phyloP scores from a whole-genome alignment of 2,797 vertebrate species.

The Sciaenops ocellatus region DNA sequence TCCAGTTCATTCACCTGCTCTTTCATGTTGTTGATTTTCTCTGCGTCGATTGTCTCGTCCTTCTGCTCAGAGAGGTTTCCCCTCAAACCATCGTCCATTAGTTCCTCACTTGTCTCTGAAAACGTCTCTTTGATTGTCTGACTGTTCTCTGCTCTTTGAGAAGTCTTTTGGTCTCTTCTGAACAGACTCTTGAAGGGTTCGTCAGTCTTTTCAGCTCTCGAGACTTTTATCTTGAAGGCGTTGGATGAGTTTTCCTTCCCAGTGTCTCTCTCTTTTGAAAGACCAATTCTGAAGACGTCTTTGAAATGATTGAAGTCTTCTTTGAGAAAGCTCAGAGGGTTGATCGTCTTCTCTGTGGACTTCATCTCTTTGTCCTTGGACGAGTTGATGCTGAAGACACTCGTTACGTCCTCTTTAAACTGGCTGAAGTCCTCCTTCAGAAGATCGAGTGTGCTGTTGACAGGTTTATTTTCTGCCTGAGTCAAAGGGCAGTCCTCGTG shows the following conservation, averaged over 20 bases:
- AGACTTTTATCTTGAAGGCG: conserved; percentile 13
- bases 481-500: neutral
- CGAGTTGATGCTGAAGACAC: conserved; percentile 10
- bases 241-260: conserved; percentile 12
- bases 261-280: conserved; percentile 37
- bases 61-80: neutral
- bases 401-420: conserved; percentile 55
- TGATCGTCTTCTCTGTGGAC: neutral
- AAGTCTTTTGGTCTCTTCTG: conserved; percentile 16
- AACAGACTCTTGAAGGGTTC: conserved; percentile 28
- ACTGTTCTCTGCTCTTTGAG: neutral
- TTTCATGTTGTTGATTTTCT: neutral
- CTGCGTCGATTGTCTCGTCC: rapidly evolving
- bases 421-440: conserved; percentile 58
- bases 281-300: conserved; percentile 51
- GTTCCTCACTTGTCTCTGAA: neutral
- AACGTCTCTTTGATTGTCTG: neutral
- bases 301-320: conserved; percentile 48
- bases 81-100: neutral
- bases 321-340: conserved; percentile 39
- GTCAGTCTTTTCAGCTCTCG: neutral
- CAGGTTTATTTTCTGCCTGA: conserved; percentile 11
- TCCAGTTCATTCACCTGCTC: neutral
- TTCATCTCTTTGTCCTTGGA: conserved; percentile 53
- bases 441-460: conserved; percentile 23